Percentiles rank a stretch among this genome's conserved stretches.
These are phyloP conservation scores for Lamproptera curius DNA, from an alignment of 2,888 invertebrate species.

Conservation along the genomic window DNA sequence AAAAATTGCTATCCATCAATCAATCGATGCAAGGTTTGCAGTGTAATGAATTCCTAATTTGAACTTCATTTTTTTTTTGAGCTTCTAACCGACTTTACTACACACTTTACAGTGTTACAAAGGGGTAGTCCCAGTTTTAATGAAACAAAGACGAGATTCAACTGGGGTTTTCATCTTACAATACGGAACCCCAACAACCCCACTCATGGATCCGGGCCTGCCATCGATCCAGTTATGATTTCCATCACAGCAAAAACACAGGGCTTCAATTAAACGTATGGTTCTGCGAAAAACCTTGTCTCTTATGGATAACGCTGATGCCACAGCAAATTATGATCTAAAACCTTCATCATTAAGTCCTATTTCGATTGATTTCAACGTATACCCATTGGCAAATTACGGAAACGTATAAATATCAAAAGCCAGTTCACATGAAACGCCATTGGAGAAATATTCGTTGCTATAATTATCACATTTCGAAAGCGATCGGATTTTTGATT, in stretches of 20 bases:
- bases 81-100: no score
- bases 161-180: no score
- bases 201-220: background rate
- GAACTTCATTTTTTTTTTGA: no score
- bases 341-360: background rate
- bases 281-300: conserved; percentile 20
- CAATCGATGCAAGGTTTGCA: no score
- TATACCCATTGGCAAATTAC: conserved; percentile 7
- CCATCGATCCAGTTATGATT: conserved; percentile 20
- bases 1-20: no score
- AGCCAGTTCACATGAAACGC: conserved; percentile 8
- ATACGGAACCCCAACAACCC: background rate
- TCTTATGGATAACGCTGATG: conserved; percentile 6
- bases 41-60: no score
- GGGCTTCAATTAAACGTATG: conserved; percentile 15
- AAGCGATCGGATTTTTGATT: conserved; percentile 19
- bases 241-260: conserved; percentile 16
- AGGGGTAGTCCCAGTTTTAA: no score
- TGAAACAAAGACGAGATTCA: no score
- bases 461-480: conserved; percentile 6
- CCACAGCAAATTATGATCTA: conserved; percentile 2
- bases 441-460: conserved; percentile 1
- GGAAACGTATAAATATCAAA: conserved; percentile 19
- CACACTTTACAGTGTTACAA: no score
- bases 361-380: background rate